Base-by-base conservation (phyloP, 2,888 invertebrate species). In the Morpho deidamia region DNA sequence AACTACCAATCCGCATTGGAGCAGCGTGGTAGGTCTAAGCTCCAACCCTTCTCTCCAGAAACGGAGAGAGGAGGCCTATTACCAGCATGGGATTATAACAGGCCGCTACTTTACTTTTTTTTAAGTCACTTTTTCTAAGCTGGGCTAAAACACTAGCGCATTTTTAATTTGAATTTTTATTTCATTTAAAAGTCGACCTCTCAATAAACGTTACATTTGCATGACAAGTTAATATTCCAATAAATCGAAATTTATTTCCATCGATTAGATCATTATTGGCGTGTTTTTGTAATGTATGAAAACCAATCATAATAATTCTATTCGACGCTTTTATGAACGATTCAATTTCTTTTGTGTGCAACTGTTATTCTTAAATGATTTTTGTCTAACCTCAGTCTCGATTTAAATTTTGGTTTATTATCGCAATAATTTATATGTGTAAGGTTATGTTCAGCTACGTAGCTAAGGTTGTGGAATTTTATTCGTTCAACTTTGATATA, bases 181-280 rank as follows among this genome's bases (percentile, higher is more conserved):
- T 23, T 23, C 23, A 42, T n/a, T 42, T 42, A 2, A 44, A 35
- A 33, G 7, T 44, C 5, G 9, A 9, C 8, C 44, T 34, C 12
- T 34, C 34, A 44, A 34, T 8, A 8, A 10, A 33, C 34, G 23
- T 44, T 33, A 34, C 11, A 23, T 42, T 32, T n/a, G n/a, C 23
- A 42, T 42, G 42, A 42, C 42, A 42, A 42, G 23, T 42, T 44
- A 49, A n/a, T 34, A 35, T 12, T 23, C 23, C 10, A 44, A 51
- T 54, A 50, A 50, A 50, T 45, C 49, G 41, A 54, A 37, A 34
- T 54, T 54, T 41, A 37, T 48, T 48, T 46, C 37, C n/a, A 34
- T 38, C 51, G 46, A 51, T 51, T 46, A 33, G 43, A 38, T n/a
- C 8, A 23, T 38, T 39, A 11, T 51, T 38, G 33, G 42, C 32